Conservation (phyloP, 2,797 vertebrate species). For the Garrulus glandarius region DNA sequence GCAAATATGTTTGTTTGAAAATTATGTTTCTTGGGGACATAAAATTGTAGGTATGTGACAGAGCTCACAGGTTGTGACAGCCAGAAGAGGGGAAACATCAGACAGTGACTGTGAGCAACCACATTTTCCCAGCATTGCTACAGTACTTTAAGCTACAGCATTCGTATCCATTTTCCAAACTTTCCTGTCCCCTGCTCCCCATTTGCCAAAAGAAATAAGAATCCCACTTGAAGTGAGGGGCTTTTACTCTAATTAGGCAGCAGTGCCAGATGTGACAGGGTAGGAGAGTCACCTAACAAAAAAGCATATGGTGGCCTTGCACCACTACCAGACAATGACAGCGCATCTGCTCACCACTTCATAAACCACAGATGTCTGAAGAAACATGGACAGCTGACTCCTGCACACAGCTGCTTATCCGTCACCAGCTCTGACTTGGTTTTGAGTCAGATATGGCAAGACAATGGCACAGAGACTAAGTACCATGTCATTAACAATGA, state of each 20-base stretch:
- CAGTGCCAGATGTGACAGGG: neutral
- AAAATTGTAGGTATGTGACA: neutral
- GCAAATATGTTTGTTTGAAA: neutral
- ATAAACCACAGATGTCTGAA: neutral
- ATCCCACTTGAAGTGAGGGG: neutral
- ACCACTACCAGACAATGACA: neutral
- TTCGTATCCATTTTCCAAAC: neutral
- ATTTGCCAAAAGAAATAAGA: neutral
- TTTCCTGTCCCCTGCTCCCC: neutral
- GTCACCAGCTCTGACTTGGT: neutral
- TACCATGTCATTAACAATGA: neutral
- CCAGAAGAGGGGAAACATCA: neutral
- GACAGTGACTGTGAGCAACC: neutral
- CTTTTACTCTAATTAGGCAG: neutral
- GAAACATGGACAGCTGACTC: neutral
- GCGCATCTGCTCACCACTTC: neutral
- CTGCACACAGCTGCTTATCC: neutral
- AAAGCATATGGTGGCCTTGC: neutral
- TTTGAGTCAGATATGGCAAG: neutral
- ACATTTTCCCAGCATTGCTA: neutral
- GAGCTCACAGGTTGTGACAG: neutral
- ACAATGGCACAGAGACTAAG: neutral
- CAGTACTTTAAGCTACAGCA: neutral
- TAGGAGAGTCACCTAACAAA: neutral
- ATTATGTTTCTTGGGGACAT: neutral